Conservation (phyloP, 1,140 invertebrate genomes). For the Drosophila guanche region DNA sequence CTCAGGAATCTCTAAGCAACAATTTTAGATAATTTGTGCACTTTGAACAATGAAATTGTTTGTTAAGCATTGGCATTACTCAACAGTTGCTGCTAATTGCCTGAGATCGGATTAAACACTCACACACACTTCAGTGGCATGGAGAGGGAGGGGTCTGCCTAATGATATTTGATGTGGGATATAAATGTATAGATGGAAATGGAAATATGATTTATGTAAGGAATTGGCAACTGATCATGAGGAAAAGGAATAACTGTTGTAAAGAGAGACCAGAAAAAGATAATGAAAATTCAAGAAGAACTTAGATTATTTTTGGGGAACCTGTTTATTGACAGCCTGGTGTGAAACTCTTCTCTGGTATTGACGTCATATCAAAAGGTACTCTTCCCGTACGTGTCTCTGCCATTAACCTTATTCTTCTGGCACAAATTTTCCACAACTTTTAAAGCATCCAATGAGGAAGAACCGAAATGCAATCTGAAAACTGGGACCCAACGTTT, state of each 20-base stretch:
- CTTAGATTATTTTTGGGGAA: no score
- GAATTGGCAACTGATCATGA: no score
- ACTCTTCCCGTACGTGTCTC: not conserved
- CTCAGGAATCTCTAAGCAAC: not conserved
- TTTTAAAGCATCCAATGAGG: constrained; percentile 25
- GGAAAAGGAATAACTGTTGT: no score
- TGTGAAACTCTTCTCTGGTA: constrained; percentile 7
- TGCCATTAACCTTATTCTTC: constrained; percentile 28
- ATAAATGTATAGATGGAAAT: no score
- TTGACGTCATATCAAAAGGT: constrained; percentile 12
- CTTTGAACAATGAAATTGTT: constrained; percentile 32
- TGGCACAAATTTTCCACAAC: not conserved
- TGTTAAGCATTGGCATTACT: constrained; percentile 35
- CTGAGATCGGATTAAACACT: constrained; percentile 15
- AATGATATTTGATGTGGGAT: no score
- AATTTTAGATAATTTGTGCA: not conserved
- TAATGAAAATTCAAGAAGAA: no score
- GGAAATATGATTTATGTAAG: no score
- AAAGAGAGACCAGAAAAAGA: no score
- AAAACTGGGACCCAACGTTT: constrained; percentile 31
- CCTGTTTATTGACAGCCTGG: no score
- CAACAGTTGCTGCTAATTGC: constrained; percentile 35
- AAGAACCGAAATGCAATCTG: constrained; percentile 16
- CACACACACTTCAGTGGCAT: not conserved
- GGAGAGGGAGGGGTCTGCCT: no score